Percentiles rank a stretch among this genome's conserved stretches.
These are phyloP conservation scores for Caenorhabditis brenneri DNA, from an alignment of 1,140 invertebrate genomes.

Conservation along the genomic window DNA sequence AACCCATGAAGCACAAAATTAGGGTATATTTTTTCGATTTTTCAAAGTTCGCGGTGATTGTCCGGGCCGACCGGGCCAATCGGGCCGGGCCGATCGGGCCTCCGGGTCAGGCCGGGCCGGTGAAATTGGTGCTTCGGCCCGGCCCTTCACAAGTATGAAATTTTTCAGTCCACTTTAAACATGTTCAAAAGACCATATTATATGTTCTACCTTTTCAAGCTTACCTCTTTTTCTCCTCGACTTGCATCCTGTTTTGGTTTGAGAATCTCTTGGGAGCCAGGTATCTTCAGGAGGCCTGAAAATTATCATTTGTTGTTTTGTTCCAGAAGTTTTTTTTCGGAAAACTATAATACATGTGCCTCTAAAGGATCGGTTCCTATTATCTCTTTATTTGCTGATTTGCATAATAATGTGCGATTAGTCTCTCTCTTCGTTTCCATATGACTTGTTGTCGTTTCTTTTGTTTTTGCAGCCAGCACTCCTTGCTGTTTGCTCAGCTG, in stretches of 20 bases:
- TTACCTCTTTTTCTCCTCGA: constrained; percentile 42
- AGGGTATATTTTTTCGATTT: no score
- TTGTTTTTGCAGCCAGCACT: constrained; percentile 30
- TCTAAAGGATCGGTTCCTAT: neutral
- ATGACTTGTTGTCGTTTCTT: constrained; percentile 28
- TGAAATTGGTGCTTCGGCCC: no score
- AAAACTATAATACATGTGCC: neutral
- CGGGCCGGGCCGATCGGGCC: no score
- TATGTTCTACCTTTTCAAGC: neutral
- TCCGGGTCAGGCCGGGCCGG: no score
- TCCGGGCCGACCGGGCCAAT: no score
- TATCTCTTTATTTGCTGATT: constrained; percentile 4
- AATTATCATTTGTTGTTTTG: constrained; percentile 33
- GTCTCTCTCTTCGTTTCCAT: neutral
- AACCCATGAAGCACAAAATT: no score
- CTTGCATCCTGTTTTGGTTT: constrained; percentile 36
- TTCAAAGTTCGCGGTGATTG: no score
- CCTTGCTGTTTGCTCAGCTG: constrained; percentile 14
- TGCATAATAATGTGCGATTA: constrained; percentile 47
- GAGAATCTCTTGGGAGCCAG: constrained; percentile 17
- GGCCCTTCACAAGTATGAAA: no score
- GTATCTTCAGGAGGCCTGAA: constrained; percentile 48
- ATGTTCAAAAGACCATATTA: neutral
- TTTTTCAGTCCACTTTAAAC: no score
- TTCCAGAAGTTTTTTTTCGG: constrained; percentile 13